Evolutionary conservation across 2,888 invertebrate genomes (phyloP).

Genomic region (Timandra comae): DNA sequence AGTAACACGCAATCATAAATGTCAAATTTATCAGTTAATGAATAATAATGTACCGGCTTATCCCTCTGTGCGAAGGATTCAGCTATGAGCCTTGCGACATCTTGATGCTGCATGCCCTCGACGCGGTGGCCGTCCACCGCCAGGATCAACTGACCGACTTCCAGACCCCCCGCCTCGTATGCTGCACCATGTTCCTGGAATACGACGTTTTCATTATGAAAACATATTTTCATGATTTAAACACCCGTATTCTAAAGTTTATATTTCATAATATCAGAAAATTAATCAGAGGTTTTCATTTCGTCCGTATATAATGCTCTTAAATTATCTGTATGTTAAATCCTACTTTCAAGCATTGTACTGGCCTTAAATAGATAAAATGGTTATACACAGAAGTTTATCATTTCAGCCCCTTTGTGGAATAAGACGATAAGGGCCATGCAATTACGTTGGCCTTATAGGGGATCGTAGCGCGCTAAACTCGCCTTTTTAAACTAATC

Average conservation of each 20-base stretch:
- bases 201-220: too few species aligned
- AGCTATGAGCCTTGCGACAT: constrained; percentile 93
- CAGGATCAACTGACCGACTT: constrained; percentile 95
- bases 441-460: constrained; percentile 20
- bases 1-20: background rate
- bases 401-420: constrained; percentile 18
- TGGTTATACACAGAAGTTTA: constrained; percentile 17
- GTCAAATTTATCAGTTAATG: background rate
- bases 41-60: constrained; percentile 70
- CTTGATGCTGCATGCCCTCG: constrained; percentile 89
- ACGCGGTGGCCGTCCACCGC: constrained; percentile 91
- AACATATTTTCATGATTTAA: too few species aligned
- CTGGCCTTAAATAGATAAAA: constrained; percentile 16
- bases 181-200: constrained; percentile 95
- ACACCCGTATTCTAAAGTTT: too few species aligned
- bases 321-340: too few species aligned
- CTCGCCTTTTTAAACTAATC: constrained; percentile 15
- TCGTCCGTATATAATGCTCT: too few species aligned
- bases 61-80: constrained; percentile 94
- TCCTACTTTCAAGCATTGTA: constrained; percentile 10
- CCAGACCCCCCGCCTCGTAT: constrained; percentile 92
- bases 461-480: constrained; percentile 12
- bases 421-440: constrained; percentile 13
- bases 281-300: too few species aligned
- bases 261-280: too few species aligned